Conservation (phyloP, 2,888 invertebrate species). For the Melinopterus prodromus region DNA sequence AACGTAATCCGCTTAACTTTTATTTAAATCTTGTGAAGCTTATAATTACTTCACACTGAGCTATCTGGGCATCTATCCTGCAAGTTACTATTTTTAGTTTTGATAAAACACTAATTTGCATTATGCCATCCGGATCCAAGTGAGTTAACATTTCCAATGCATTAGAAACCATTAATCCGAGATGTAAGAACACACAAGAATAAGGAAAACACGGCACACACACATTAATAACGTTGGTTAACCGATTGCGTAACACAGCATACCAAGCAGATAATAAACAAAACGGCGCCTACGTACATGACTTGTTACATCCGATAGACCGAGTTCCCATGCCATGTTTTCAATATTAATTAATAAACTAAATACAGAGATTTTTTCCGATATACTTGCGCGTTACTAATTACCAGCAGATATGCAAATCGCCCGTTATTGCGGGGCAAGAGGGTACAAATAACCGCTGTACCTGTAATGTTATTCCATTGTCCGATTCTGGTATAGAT, state of each 20-base stretch:
- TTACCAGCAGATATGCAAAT: conserved; percentile 15
- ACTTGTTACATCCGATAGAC: background rate
- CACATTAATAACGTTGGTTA: background rate
- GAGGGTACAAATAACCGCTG: conserved; percentile 19
- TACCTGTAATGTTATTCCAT: conserved; percentile 16
- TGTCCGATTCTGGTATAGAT: conserved; percentile 13
- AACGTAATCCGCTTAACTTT: no score
- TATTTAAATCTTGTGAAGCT: no score
- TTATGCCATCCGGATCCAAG: background rate
- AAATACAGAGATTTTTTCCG: background rate
- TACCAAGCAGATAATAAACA: conserved; percentile 4
- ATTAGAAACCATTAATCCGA: background rate
- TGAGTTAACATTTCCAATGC: background rate
- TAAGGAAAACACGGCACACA: background rate
- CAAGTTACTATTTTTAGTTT: background rate
- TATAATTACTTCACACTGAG: no score
- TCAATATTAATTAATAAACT: background rate
- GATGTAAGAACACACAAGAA: background rate
- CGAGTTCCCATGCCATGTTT: conserved; percentile 4
- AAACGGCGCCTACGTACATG: background rate
- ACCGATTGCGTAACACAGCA: background rate
- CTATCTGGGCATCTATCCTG: no score
- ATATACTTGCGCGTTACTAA: background rate
- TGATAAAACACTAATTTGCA: background rate
- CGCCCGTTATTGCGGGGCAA: conserved; percentile 7